phyloP scores from a whole-genome alignment of 1,140 invertebrate species.

The Ylistrum balloti region DNA sequence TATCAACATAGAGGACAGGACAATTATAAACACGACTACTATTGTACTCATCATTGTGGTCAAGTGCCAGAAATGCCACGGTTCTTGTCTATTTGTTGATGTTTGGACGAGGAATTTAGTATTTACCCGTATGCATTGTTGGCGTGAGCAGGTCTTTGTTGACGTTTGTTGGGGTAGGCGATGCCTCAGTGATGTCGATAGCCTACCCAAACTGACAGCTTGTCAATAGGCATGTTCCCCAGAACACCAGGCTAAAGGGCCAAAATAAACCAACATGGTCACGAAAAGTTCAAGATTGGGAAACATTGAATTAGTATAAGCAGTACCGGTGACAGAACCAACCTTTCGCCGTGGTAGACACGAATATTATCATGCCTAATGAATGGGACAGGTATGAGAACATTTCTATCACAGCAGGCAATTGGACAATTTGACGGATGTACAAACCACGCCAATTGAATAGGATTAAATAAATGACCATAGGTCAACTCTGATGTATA shows the following conservation, averaged over 20 bases:
- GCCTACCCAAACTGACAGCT: background rate
- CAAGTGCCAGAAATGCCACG: slow-evolving; percentile 31
- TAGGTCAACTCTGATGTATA: slow-evolving; percentile 26
- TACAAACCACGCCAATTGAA: background rate
- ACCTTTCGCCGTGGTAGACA: slow-evolving; percentile 20
- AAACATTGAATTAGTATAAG: slow-evolving; percentile 18
- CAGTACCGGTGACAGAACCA: slow-evolving; percentile 23
- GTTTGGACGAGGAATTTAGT: slow-evolving; percentile 32
- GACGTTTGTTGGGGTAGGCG: background rate
- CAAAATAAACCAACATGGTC: background rate
- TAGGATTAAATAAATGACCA: slow-evolving; percentile 35
- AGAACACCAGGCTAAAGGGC: background rate
- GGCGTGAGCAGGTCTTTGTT: background rate
- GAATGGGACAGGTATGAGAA: background rate
- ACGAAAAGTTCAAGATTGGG: slow-evolving; percentile 20
- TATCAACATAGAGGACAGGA: background rate
- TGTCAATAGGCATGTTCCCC: background rate
- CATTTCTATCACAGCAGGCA: slow-evolving; percentile 32
- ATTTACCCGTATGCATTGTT: slow-evolving; percentile 1
- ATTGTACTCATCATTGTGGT: background rate
- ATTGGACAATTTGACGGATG: slow-evolving; percentile 33
- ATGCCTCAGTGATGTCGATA: background rate
- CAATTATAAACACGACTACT: background rate
- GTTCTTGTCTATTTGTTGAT: slow-evolving; percentile 35
- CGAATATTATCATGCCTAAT: background rate